phyloP scores from a whole-genome alignment of 2,888 invertebrate genomes.

The Drosophila bunnanda region DNA sequence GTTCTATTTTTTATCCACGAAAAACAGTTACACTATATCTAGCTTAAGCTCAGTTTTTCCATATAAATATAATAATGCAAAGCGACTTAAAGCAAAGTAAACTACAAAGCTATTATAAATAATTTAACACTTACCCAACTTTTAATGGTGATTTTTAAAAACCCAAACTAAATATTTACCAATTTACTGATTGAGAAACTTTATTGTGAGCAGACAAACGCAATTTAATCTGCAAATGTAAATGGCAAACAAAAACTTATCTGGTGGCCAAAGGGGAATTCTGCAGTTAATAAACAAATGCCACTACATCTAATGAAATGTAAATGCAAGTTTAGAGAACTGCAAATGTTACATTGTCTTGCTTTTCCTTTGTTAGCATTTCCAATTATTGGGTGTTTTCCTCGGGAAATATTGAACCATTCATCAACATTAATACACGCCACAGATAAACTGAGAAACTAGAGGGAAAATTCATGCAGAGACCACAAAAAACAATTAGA shows the following conservation, averaged over 20 bases:
- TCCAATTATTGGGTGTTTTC: constrained; percentile 11
- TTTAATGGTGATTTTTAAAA: not conserved
- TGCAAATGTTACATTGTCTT: not conserved
- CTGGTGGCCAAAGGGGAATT: not conserved
- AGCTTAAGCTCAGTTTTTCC: not conserved
- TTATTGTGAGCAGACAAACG: not conserved
- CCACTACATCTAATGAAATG: not conserved
- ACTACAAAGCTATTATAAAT: too few relatives aligned
- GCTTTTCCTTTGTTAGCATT: not conserved
- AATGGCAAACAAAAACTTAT: not conserved
- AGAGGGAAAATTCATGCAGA: not conserved
- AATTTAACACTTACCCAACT: too few relatives aligned
- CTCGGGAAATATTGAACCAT: constrained; percentile 7
- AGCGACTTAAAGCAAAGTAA: not conserved
- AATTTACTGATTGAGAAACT: not conserved
- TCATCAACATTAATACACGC: constrained; percentile 22
- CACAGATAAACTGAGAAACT: constrained; percentile 16
- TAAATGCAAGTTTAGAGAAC: not conserved
- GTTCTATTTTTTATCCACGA: not conserved
- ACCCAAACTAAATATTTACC: not conserved
- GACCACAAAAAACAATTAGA: constrained; percentile 34
- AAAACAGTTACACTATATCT: not conserved
- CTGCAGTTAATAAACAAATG: constrained; percentile 1
- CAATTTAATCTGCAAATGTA: not conserved
- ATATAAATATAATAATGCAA: not conserved